Evolutionary conservation across 1,140 invertebrate species (phyloP), one percentile per base, ranked within the genome.

Genomic region (Homalodisca vitripennis): DNA sequence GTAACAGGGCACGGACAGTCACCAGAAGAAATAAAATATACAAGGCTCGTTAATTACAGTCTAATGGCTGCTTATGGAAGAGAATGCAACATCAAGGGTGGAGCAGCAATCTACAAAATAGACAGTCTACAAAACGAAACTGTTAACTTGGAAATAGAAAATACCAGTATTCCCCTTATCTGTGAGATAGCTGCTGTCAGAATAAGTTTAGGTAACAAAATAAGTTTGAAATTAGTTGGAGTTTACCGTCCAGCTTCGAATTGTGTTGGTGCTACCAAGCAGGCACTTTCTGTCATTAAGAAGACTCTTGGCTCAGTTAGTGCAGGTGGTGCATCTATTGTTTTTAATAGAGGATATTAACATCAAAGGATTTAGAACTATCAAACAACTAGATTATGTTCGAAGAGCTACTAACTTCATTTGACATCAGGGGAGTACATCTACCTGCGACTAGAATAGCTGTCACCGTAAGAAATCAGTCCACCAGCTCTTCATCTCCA

Each of bases 381-480:
- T 60, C 55, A 29, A 60, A 22, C 6, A 29, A 27, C 14, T 27
- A 60, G 22, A 60, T n/a, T 6, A 27, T 26, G 55, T 29, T 60
- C 10, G 26, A 26, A 3, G 26, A 60, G 3, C 55, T 60, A 6
- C 26, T 60, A 2, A 27, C 55, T 2, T 60, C 55, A 26, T 60
- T 27, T 27, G 55, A 30, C n/a, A 27, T 26, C 14, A 60, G 55
- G n/a, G 29, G 55, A 30, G 26, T 60, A 12, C 55, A 26, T 2
- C 55, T 60, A 60, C 55, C 55, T 26, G 55, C 26, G 24, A 60
- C 55, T 12, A 53, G 48, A 22, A 53, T 53, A 53, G 48, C 48
- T 53, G 20, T 53, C 48, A 14, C 48, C 20, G 22, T 26, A 6
- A 6, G 34, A 6, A 41, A 41, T 41, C 34, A 41, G 17, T 10